Evolutionary conservation across 2,113 vertebrate species (phyloP).

Genomic region (Blennius ocellaris): DNA sequence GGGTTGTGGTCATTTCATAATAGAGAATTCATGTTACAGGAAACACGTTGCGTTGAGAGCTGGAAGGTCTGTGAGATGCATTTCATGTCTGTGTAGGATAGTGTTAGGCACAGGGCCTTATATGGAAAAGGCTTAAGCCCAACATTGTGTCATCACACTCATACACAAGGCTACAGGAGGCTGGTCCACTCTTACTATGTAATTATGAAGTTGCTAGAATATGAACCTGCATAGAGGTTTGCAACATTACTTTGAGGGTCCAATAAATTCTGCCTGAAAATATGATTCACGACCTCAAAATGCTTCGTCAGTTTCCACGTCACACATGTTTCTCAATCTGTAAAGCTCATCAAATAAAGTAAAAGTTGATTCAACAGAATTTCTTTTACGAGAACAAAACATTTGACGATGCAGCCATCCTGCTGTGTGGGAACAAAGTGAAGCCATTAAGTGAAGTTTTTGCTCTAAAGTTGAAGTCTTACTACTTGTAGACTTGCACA

Average conservation of each 20-base stretch:
- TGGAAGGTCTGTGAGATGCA: constrained; percentile 57
- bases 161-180: constrained; percentile 20
- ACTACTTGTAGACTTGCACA: not conserved
- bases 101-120: constrained; percentile 59
- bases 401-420: not conserved
- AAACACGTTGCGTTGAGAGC: constrained; percentile 61
- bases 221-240: constrained; percentile 1
- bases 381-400: not conserved
- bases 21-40: constrained; percentile 68
- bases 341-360: constrained; percentile 29
- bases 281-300: not conserved
- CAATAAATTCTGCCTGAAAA: not conserved
- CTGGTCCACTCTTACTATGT: constrained; percentile 5
- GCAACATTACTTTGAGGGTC: not conserved
- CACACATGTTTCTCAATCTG: not conserved
- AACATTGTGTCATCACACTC: constrained; percentile 37
- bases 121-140: constrained; percentile 59
- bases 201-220: constrained; percentile 14
- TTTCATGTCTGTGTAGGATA: constrained; percentile 52
- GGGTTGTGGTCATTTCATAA: constrained; percentile 51
- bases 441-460: not conserved
- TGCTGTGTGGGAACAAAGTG: constrained; percentile 1
- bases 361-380: not conserved
- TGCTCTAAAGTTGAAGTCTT: no score
- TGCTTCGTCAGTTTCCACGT: not conserved